Percentiles rank a stretch among this genome's conserved stretches.
Conservation (phyloP, 2,113 vertebrate genomes). For the Sula dactylatra region DNA sequence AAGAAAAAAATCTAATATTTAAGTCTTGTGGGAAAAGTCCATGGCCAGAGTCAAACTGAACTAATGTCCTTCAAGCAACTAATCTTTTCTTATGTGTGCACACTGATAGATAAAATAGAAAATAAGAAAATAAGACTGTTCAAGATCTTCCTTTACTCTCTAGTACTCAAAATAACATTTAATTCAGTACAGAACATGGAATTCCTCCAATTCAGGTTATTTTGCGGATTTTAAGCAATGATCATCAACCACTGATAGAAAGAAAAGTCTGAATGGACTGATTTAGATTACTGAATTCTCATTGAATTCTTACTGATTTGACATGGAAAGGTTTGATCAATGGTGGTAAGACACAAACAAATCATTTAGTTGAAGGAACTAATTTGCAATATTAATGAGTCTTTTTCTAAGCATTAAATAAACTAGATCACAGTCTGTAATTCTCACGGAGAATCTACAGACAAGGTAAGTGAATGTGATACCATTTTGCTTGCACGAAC, state of each 20-base stretch:
- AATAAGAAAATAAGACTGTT: background rate
- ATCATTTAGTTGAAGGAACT: background rate
- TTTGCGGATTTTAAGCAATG: background rate
- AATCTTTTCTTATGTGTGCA: background rate
- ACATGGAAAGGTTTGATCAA: background rate
- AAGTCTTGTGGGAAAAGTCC: background rate
- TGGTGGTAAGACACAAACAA: background rate
- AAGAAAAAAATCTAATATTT: background rate
- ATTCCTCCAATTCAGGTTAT: background rate
- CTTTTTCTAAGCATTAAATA: background rate
- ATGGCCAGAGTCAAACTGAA: background rate
- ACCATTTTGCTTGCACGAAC: background rate
- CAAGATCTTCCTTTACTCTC: background rate
- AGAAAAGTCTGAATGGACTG: background rate
- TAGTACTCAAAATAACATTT: background rate
- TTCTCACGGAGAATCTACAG: background rate
- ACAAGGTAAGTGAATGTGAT: background rate
- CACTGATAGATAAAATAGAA: background rate
- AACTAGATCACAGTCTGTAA: background rate
- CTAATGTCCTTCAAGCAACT: background rate
- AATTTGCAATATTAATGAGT: background rate
- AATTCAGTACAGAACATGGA: background rate
- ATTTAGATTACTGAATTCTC: background rate
- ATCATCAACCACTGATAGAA: background rate
- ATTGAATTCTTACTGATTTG: background rate